Conservation (phyloP, 2,797 vertebrate genomes). For the Rhabdomys pumilio region DNA sequence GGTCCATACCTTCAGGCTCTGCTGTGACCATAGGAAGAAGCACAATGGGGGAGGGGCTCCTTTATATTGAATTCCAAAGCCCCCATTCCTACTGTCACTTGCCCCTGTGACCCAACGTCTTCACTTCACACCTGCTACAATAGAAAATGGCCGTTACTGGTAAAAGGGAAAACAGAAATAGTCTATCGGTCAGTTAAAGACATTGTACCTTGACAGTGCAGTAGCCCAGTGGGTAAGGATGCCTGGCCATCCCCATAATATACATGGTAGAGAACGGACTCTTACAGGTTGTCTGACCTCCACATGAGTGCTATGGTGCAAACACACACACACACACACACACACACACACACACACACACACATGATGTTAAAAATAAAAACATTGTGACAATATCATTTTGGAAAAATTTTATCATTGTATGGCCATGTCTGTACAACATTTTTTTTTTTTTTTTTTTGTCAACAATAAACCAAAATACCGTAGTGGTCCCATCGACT, state of each 20-base stretch:
- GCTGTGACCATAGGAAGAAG: not conserved
- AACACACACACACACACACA: too few species aligned
- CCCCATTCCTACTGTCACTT: rapidly evolving
- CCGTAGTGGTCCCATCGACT: not conserved
- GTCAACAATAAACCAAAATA: not conserved
- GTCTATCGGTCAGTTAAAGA: not conserved
- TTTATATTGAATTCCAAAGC: not conserved
- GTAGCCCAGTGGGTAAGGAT: not conserved
- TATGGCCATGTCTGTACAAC: rapidly evolving
- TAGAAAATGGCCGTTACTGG: not conserved
- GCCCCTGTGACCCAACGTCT: rapidly evolving
- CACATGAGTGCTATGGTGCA: not conserved
- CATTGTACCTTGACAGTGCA: not conserved
- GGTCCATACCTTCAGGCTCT: not conserved
- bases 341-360: not conserved
- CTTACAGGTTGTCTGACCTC: not conserved
- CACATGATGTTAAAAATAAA: not conserved
- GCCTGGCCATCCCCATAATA: not conserved
- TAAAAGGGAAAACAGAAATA: not conserved
- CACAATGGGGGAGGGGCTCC: rapidly evolving
- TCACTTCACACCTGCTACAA: not conserved
- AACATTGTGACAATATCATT: not conserved
- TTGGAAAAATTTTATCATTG: not conserved
- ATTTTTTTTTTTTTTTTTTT: not conserved
- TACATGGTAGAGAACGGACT: not conserved